Evolutionary conservation across 2,888 invertebrate species (phyloP).

Genomic region (Perizoma flavofasciatum): DNA sequence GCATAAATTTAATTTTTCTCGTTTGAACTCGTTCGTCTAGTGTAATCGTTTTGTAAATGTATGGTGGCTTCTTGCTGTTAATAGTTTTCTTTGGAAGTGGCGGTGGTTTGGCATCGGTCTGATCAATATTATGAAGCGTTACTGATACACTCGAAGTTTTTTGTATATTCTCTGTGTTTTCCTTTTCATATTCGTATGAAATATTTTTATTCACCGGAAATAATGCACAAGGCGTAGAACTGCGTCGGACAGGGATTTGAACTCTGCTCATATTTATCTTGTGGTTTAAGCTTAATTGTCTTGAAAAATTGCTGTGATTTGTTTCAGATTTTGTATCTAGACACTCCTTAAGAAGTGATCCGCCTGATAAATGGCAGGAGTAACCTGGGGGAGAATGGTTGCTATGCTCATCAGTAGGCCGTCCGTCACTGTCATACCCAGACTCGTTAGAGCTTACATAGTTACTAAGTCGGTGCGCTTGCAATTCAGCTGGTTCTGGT

Average conservation of each 20-base stretch:
- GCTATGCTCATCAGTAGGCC: constrained; percentile 81
- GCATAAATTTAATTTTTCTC: constrained; percentile 77
- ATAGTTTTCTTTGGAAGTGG: constrained; percentile 76
- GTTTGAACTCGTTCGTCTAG: constrained; percentile 79
- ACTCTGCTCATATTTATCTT: constrained; percentile 73
- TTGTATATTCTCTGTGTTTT: constrained; percentile 54
- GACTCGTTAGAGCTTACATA: constrained; percentile 93
- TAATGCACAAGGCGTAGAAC: constrained; percentile 77
- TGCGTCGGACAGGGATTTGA: constrained; percentile 71
- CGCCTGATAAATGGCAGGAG: constrained; percentile 70
- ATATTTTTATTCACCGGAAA: constrained; percentile 70
- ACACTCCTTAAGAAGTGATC: constrained; percentile 52
- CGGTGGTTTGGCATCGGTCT: constrained; percentile 72
- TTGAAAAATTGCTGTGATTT: constrained; percentile 66
- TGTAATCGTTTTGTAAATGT: constrained; percentile 75
- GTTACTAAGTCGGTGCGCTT: constrained; percentile 86
- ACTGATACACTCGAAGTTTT: constrained; percentile 48
- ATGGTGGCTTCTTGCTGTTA: constrained; percentile 71
- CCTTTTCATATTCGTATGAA: constrained; percentile 64
- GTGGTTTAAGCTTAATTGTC: constrained; percentile 75
- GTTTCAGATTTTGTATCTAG: constrained; percentile 57
- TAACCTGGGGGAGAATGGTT: constrained; percentile 83
- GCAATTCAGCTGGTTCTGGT: constrained; percentile 82
- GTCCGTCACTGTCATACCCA: constrained; percentile 92
- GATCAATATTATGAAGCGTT: constrained; percentile 54